Conservation (phyloP, 2,113 vertebrate genomes). For the Pluvianellus socialis region DNA sequence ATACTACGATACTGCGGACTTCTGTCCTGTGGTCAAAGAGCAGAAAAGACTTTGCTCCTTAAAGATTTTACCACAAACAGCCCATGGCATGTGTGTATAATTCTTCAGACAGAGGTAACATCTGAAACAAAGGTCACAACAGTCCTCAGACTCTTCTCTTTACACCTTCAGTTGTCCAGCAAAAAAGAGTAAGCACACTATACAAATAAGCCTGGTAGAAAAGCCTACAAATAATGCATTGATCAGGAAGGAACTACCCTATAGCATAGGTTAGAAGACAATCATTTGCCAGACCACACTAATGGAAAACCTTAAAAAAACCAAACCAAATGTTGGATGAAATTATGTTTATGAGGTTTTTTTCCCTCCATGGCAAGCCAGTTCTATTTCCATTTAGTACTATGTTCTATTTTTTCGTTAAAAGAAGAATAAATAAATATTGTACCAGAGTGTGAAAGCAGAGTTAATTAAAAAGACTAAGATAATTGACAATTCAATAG, state of each 20-base stretch:
- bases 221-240: not conserved
- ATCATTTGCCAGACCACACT: not conserved
- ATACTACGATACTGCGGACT: not conserved
- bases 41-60: not conserved
- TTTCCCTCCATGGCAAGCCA: not conserved
- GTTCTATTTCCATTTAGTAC: not conserved
- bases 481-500: conserved; percentile 28
- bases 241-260: not conserved
- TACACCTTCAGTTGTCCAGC: not conserved
- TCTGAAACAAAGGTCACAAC: no score
- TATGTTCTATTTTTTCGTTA: not conserved
- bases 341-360: not conserved
- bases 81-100: no score
- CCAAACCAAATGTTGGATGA: not conserved
- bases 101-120: no score
- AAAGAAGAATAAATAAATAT: conserved; percentile 1
- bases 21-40: not conserved
- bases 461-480: conserved; percentile 50
- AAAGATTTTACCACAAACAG: no score
- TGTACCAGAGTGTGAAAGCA: not conserved
- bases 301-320: not conserved
- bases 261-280: not conserved
- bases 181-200: not conserved
- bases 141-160: not conserved
- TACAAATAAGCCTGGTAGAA: not conserved